Evolutionary conservation across 2,888 invertebrate species (phyloP).

Genomic region (Schizaphis graminum): DNA sequence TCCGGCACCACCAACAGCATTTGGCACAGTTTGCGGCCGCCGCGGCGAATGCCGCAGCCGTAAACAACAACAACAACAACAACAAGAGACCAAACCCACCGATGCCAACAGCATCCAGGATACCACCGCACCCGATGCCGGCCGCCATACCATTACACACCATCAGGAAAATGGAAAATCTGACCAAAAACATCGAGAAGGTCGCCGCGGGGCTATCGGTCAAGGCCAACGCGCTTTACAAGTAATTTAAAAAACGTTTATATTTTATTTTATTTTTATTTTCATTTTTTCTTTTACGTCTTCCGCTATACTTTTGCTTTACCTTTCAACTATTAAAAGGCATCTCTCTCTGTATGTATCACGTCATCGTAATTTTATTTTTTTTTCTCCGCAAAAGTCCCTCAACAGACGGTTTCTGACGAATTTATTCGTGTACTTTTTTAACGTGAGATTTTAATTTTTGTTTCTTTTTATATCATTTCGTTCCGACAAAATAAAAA

Average conservation of each 20-base stretch:
- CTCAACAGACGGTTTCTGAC: not conserved
- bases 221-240: slow-evolving; percentile 61
- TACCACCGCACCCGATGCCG: slow-evolving; percentile 67
- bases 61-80: not conserved
- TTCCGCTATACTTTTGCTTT: not conserved
- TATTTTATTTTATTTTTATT: not conserved
- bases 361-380: not conserved
- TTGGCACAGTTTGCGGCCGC: slow-evolving; percentile 50
- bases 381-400: not conserved
- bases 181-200: slow-evolving; percentile 69
- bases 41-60: slow-evolving; percentile 35
- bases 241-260: slow-evolving; percentile 35
- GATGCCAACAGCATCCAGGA: not conserved
- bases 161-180: slow-evolving; percentile 69
- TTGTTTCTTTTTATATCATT: not conserved
- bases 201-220: slow-evolving; percentile 69
- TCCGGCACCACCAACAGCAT: slow-evolving; percentile 72
- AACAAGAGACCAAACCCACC: not conserved
- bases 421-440: not conserved
- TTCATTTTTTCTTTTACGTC: not conserved
- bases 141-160: slow-evolving; percentile 68
- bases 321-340: not conserved
- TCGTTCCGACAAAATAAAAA: slow-evolving; percentile 2
- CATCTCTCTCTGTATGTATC: not conserved
- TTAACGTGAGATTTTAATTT: not conserved